phyloP scores from a whole-genome alignment of 1,140 invertebrate species.

The Drosophila prosaltans region DNA sequence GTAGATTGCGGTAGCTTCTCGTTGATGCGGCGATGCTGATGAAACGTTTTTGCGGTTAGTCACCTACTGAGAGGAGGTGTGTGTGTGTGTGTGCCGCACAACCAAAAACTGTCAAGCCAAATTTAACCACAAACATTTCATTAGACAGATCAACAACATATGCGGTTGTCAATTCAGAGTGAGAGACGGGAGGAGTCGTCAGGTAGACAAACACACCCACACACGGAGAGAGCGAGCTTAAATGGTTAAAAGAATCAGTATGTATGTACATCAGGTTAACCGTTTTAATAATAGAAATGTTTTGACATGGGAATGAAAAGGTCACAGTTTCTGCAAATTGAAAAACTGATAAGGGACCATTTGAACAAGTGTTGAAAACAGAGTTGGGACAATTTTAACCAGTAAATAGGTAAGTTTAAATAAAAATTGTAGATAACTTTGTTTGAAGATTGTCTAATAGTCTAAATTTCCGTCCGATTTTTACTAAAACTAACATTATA shows the following conservation, averaged over 20 bases:
- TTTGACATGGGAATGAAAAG: constrained; percentile 6
- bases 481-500: no score
- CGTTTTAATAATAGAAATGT: constrained; percentile 5
- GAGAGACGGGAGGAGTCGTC: no score
- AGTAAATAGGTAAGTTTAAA: no score
- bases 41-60: constrained; percentile 44
- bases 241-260: background rate
- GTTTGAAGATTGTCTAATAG: no score
- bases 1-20: background rate
- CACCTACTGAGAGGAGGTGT: background rate
- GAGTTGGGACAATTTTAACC: no score
- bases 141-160: constrained; percentile 38
- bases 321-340: background rate
- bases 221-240: background rate
- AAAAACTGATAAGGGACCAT: background rate
- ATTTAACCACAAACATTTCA: constrained; percentile 54
- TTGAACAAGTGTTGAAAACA: background rate
- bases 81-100: background rate
- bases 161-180: constrained; percentile 23
- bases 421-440: no score
- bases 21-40: constrained; percentile 6
- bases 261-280: background rate
- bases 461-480: no score
- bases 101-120: constrained; percentile 33
- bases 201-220: no score